Conservation (phyloP, 2,888 invertebrate species). For the Brachylomia viminalis region DNA sequence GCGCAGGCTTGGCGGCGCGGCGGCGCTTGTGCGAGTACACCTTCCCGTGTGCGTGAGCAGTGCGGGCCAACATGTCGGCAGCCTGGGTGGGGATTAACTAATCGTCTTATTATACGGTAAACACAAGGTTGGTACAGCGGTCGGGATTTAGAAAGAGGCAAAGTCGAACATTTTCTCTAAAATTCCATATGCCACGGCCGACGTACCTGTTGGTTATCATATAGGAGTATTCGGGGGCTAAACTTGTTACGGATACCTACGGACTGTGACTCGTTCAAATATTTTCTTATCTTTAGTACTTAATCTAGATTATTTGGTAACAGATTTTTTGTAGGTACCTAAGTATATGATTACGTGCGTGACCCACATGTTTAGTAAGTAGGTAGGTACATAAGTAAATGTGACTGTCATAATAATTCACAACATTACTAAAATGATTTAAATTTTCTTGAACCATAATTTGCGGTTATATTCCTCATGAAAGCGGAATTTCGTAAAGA, state of each 20-base stretch:
- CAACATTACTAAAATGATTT: background rate
- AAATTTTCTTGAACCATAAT: background rate
- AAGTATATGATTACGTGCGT: background rate
- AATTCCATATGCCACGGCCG: background rate
- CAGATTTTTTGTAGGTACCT: background rate
- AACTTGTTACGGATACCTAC: no score
- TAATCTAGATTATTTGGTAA: constrained; percentile 9
- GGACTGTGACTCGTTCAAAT: background rate
- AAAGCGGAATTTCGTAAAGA: background rate
- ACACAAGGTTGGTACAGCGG: background rate
- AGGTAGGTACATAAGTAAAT: background rate
- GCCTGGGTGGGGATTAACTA: constrained; percentile 66
- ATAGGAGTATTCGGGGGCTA: background rate
- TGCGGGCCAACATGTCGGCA: constrained; percentile 70
- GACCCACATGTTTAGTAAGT: background rate
- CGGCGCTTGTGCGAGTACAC: constrained; percentile 82
- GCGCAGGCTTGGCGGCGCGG: constrained; percentile 74
- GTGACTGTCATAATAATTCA: background rate
- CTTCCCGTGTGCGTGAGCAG: constrained; percentile 71
- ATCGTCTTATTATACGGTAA: constrained; percentile 39
- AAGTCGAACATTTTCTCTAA: background rate
- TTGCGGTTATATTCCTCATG: background rate
- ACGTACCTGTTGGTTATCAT: background rate
- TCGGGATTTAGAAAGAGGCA: background rate
- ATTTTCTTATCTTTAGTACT: background rate